phyloP scores from a whole-genome alignment of 2,113 vertebrate genomes.

The Melanostigma gelatinosum region DNA sequence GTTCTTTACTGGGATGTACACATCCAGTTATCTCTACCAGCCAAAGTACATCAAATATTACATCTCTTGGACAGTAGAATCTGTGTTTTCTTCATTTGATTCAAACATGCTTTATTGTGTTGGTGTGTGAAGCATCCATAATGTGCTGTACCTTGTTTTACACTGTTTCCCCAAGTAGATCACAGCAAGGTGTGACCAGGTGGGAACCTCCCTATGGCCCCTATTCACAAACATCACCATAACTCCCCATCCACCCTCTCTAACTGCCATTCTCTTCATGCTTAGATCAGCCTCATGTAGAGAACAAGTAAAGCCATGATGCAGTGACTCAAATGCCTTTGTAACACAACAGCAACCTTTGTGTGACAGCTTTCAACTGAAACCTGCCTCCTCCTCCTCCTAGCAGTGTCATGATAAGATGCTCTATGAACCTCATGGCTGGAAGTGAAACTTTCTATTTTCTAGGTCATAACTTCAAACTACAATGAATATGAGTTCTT shows the following conservation, averaged over 20 bases:
- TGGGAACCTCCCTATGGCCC: slow-evolving; percentile 75
- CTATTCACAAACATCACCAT: slow-evolving; percentile 30
- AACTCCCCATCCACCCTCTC: slow-evolving; percentile 21
- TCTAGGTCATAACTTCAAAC: not conserved
- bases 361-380: slow-evolving; percentile 74
- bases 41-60: slow-evolving; percentile 18
- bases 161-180: slow-evolving; percentile 84
- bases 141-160: slow-evolving; percentile 82
- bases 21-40: slow-evolving; percentile 36
- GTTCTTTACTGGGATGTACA: slow-evolving; percentile 4
- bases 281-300: slow-evolving; percentile 56
- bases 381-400: slow-evolving; percentile 30
- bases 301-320: slow-evolving; percentile 13
- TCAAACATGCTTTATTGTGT: slow-evolving; percentile 67
- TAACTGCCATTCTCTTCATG: slow-evolving; percentile 46
- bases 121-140: slow-evolving; percentile 76
- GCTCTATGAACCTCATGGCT: not conserved
- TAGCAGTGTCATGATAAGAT: slow-evolving; percentile 10
- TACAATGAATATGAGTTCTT: not conserved
- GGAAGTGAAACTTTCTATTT: not conserved
- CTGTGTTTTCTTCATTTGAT: slow-evolving; percentile 58
- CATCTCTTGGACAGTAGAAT: not conserved
- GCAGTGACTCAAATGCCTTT: slow-evolving; percentile 31
- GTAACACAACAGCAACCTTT: slow-evolving; percentile 49
- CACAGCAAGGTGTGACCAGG: slow-evolving; percentile 85